Conservation (phyloP, 2,797 vertebrate species). For the Trichosurus vulpecula region DNA sequence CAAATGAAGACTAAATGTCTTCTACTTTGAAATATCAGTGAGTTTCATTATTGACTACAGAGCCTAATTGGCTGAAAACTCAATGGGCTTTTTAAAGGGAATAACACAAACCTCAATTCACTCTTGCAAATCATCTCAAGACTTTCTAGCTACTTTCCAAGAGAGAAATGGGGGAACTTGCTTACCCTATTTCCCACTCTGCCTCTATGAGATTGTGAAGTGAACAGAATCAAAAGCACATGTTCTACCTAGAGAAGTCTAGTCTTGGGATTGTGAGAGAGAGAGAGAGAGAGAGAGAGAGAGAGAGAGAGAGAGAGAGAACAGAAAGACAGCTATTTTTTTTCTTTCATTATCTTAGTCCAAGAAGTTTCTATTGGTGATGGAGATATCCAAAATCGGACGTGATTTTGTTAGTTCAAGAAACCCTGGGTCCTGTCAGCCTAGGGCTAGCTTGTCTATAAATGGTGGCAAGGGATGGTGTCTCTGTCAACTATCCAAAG, state of each 20-base stretch:
- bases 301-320: too few species aligned
- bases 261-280: not conserved
- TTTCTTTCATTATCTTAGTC: not conserved
- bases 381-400: not conserved
- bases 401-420: not conserved
- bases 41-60: not conserved
- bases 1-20: not conserved
- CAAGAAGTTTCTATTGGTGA: not conserved
- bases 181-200: not conserved
- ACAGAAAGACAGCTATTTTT: too few species aligned
- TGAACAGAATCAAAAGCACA: not conserved
- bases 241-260: not conserved
- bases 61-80: not conserved
- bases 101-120: not conserved
- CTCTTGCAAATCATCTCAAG: not conserved
- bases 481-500: too few species aligned
- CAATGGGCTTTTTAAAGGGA: too few species aligned
- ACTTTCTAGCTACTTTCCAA: not conserved
- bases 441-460: too few species aligned
- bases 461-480: too few species aligned
- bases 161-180: not conserved
- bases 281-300: too few species aligned
- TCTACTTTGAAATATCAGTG: not conserved
- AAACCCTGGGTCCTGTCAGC: not conserved
- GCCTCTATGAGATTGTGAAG: not conserved